Base-by-base conservation (phyloP, 2,113 vertebrate genomes). In the Nyctibius bracteatus region DNA sequence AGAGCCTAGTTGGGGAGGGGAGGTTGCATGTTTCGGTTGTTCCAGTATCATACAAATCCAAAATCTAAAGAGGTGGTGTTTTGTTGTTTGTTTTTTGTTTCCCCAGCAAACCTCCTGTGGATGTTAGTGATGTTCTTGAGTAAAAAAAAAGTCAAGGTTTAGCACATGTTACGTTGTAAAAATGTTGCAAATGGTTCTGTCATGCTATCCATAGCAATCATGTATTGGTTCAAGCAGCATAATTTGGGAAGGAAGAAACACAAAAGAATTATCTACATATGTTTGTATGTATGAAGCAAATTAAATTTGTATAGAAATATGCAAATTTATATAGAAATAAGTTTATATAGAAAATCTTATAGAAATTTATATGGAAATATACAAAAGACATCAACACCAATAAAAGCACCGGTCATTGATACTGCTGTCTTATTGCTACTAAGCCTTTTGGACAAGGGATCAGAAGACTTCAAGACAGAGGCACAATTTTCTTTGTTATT, bases 141-240 rank as follows among this genome's bases (percentile, higher is more conserved):
- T 86, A 52, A 83, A 88, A 86, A 86, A 47, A 10, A 70, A 79
- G 27, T 70, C 30, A 80, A 85, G 47, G 71, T 59, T 67, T 67
- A 91, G 23, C 5, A 68, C 28, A 54, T 66, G 20, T 49, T 67
- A 49, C 8, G 12, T 25, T 75, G 20, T 81, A 62, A 70, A 92
- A 90, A 66, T 65, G 6, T 58, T 67, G 31, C 1, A 2, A 66
- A 75, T 62, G 5, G 10, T 62, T 78, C 46, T 78, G 22, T 46
- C 5, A 16, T 75, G 15, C 37, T 74, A 46, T 33, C 43, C 51
- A 30, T 31, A 78, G 44, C 23, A 68, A n/a, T 63, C 31, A 52
- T 59, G 12, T 35, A 17, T 16, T 19, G 6, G 62, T 87, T 78
- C 83, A 62, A 27, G 52, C 37, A 84, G 51, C 2, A 0, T 70